Evolutionary conservation across 2,888 invertebrate genomes (phyloP).

Genomic region (Rutpela maculata): DNA sequence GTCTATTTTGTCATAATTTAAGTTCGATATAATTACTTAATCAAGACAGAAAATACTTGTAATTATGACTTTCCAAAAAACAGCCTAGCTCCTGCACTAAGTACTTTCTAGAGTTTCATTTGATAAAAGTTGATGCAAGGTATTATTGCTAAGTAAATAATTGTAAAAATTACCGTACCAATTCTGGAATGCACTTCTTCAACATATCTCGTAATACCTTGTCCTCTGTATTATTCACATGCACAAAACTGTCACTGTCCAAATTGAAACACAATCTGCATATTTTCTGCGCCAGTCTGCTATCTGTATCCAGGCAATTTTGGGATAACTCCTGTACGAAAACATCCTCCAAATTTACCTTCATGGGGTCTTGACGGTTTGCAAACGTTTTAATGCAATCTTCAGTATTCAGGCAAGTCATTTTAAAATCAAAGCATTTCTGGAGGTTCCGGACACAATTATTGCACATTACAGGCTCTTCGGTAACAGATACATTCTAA

Average conservation of each 20-base stretch:
- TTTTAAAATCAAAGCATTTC: slow-evolving; percentile 23
- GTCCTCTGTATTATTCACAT: neutral
- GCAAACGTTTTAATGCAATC: neutral
- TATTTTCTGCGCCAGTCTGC: neutral
- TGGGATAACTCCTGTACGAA: neutral
- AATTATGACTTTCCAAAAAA: too few species aligned
- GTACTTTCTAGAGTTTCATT: too few species aligned
- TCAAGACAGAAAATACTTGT: too few species aligned
- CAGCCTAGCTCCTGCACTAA: too few species aligned
- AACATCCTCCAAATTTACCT: neutral
- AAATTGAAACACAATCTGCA: slow-evolving; percentile 11
- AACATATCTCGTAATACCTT: neutral
- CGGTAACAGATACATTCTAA: slow-evolving; percentile 1
- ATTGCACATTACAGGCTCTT: slow-evolving; percentile 18
- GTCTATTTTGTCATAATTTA: too few species aligned
- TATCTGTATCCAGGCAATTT: neutral
- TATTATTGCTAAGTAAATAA: too few species aligned
- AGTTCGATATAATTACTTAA: too few species aligned
- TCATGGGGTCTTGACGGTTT: neutral
- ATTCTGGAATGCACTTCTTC: neutral
- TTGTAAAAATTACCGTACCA: slow-evolving; percentile 2
- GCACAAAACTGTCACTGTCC: neutral
- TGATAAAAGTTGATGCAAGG: too few species aligned
- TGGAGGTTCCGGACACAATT: neutral
- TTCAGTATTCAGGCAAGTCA: neutral